Evolutionary conservation across 2,113 vertebrate species (phyloP), one percentile per base, ranked within the genome.

Genomic region (Acanthochromis polyacanthus): DNA sequence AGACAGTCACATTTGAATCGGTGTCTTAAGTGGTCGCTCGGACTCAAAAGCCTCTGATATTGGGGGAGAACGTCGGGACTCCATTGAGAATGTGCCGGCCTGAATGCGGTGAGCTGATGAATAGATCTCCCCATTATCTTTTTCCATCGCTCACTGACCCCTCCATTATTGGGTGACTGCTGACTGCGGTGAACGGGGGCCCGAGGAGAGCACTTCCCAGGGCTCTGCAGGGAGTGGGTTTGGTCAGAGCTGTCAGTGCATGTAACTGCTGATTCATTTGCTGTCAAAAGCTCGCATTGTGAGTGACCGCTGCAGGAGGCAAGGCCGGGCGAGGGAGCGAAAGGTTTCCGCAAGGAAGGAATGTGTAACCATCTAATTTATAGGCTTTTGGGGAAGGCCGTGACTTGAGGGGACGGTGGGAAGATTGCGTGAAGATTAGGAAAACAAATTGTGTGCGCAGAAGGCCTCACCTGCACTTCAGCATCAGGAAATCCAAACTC

Each of bases 231-330:
- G 86, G 85, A 51, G 80, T 79, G 87, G 87, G 88, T 61, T 89
- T 88, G 83, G 81, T 82, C 87, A 22, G 89, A 93, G 93, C 93
- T 94, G 93, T 94, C 92, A 92, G 88, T 92, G 88, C 90, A 82
- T 92, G 91, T 93, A 95, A 94, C 91, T 92, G 92, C 92, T 93
- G 94, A 94, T 94, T 94, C 91, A 94, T 91, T 91, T 91, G 93
- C 89, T 90, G 93, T 95, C 93, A 92, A 92, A 95, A 94, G 91
- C 87, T 80, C 2, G 91, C 90, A 91, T 94, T 95, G 92, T 95
- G 89, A 90, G 78, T 57, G 61, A 68, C 79, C 91, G 28, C 91
- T 73, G 40, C 85, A 72, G 89, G 90, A 92, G 91, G 90, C 82
- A 59, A 75, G 51, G 77, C 53, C 25, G 64, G 89, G 63, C 30